Conservation (phyloP, 2,888 invertebrate species). For the Clitarchus hookeri region DNA sequence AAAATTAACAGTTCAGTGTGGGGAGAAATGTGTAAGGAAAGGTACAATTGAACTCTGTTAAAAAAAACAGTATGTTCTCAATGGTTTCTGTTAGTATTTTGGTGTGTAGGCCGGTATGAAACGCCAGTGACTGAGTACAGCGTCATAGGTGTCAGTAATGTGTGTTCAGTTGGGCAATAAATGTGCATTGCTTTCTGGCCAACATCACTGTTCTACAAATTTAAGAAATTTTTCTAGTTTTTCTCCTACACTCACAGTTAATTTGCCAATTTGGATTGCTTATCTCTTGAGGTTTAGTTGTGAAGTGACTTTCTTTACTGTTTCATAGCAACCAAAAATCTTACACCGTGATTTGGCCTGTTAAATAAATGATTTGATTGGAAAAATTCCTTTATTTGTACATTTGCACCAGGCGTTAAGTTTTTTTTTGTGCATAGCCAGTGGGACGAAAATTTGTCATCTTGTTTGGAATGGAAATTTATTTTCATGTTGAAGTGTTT, state of each 20-base stretch:
- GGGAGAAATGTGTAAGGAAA: conserved; percentile 5
- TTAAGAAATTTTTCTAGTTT: background rate
- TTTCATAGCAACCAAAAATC: too few relatives aligned
- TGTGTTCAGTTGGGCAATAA: background rate
- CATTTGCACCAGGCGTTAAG: background rate
- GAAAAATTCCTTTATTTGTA: too few relatives aligned
- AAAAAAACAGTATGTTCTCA: background rate
- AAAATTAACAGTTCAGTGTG: background rate
- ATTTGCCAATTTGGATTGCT: background rate
- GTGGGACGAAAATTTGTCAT: background rate
- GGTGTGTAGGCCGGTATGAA: background rate
- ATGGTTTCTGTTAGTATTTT: conserved; percentile 5
- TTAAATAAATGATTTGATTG: too few relatives aligned
- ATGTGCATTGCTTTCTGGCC: background rate
- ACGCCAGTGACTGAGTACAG: background rate
- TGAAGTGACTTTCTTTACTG: too few relatives aligned
- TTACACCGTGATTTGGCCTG: too few relatives aligned
- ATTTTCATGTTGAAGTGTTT: background rate
- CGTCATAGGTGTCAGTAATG: background rate
- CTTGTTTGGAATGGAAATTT: background rate
- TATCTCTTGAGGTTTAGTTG: too few relatives aligned
- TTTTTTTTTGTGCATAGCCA: background rate
- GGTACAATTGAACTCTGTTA: background rate
- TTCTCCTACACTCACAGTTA: background rate
- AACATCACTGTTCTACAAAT: background rate